Base-by-base conservation (phyloP, 2,888 invertebrate genomes). In the Diadegma fenestrale region DNA sequence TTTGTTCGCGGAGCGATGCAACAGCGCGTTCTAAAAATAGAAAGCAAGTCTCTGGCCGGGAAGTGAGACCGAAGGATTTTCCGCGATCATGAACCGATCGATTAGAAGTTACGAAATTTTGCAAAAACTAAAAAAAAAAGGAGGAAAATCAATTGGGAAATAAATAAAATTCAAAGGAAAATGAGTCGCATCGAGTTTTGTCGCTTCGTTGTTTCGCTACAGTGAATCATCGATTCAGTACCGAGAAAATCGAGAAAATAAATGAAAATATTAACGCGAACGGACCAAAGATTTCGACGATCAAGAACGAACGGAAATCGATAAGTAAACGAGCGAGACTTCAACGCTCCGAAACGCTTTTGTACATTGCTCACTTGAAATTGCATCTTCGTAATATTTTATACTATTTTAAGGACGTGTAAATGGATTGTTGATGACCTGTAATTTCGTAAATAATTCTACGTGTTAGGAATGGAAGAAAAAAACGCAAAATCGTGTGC, bases 301-400 rank as follows among this genome's bases (percentile, higher is more conserved):
- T 54, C n/a, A 54, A 80, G 22, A 37, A 22, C 7, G 30, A n/a
- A n/a, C 10, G 66, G 45, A 37, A 58, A 64, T 80, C 66, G 22
- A 61, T 51, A 51, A 78, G 63, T 68, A 19, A 68, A 61, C 26
- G 66, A 72, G 37, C 64, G 75, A 45, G 19, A 58, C 48, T 84
- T 17, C 10, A 88, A 84, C 71, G 84, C 85, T 87, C 82, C 82
- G 72, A 51, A 83, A 87, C 58, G 89, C 89, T 90, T 85, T 89
- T 89, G 91, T 90, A 90, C 78, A 90, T 90, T 82, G 89, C 88
- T 88, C 61, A 88, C 87, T 89, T 88, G 77, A 85, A 87, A 76
- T 71, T 54, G 77, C 81, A 45, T 14, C 79, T 41, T n/a, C 58
- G 73, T 80, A 82, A 72, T 64, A 61, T 82, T 85, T 85, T 85